These are phyloP conservation scores for Gryon sp. DNA, from an alignment of 1,140 invertebrate genomes.

Conservation along the genomic window DNA sequence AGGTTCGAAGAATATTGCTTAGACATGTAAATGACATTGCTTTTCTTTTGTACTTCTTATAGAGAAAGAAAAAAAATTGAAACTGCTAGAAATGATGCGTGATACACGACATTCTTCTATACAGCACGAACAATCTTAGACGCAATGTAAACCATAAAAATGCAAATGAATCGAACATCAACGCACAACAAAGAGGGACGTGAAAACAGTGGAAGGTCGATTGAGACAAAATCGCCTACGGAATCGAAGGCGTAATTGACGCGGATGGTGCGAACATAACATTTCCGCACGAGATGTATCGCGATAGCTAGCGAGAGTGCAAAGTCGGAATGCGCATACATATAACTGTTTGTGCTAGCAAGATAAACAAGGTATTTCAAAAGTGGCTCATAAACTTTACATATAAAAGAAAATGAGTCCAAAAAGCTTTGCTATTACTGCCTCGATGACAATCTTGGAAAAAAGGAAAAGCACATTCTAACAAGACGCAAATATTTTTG, in stretches of 20 bases:
- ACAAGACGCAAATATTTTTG: neutral
- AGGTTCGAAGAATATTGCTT: neutral
- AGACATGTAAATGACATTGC: slow-evolving; percentile 19
- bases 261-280: slow-evolving; percentile 61
- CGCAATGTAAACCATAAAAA: slow-evolving; percentile 56
- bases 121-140: slow-evolving; percentile 46
- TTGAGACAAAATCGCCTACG: slow-evolving; percentile 65
- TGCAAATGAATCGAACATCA: slow-evolving; percentile 59
- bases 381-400: slow-evolving; percentile 62
- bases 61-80: slow-evolving; percentile 14
- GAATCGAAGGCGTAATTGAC: slow-evolving; percentile 65
- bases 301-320: slow-evolving; percentile 60
- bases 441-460: slow-evolving; percentile 15
- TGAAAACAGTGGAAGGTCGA: slow-evolving; percentile 58
- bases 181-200: slow-evolving; percentile 40
- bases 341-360: slow-evolving; percentile 55
- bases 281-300: slow-evolving; percentile 61
- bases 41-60: slow-evolving; percentile 4
- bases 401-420: slow-evolving; percentile 60
- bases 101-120: slow-evolving; percentile 44
- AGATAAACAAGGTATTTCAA: slow-evolving; percentile 61
- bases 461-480: neutral
- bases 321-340: slow-evolving; percentile 61
- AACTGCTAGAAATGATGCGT: slow-evolving; percentile 45
- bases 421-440: slow-evolving; percentile 28